Base-by-base conservation (phyloP, 23 tunicate species). In the Botrylloides violaceus region DNA sequence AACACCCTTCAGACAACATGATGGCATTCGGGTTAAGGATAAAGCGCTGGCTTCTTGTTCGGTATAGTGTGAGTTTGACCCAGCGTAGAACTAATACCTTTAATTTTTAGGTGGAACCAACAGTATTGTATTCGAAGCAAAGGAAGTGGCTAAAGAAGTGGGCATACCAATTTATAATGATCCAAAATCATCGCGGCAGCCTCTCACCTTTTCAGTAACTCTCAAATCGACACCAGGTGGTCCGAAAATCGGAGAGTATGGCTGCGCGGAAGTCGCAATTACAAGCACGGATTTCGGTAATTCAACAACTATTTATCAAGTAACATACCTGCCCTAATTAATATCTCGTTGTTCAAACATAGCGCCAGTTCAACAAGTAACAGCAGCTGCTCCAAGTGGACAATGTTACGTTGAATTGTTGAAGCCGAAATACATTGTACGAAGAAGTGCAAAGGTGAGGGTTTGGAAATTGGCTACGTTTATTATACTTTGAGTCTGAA, bases 71-170 rank as follows among this genome's bases (percentile, higher is more conserved):
- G n/a, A n/a, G n/a, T n/a, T n/a, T n/a, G n/a, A n/a, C n/a, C n/a
- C n/a, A n/a, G n/a, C n/a, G n/a, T n/a, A n/a, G n/a, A n/a, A n/a
- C n/a, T n/a, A n/a, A n/a, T n/a, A n/a, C n/a, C n/a, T n/a, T n/a
- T n/a, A n/a, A 9, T 0, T 34, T 32, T 3, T 70, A 90, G 97
- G 97, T 2, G 97, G 97, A 23, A 83, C 74, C 2, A 83, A 71
- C 34, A 90, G 97, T 61, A 83, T 90, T 0, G 89, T 90, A 79
- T 90, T 90, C 56, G 97, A 90, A 24, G 90, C 81, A 19, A 83
- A 64, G 0, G 97, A 90, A 65, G 71, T 81, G 22, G 86, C 91
- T 2, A 83, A 83, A 39, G 86, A 90, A 53, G 77, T 90, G 26
- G 79, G 73, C 29, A 83, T 90, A 32, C 86, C 97, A 15, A 61